phyloP scores from a whole-genome alignment of 1,140 invertebrate species.

The Ostrea denselamellosa region DNA sequence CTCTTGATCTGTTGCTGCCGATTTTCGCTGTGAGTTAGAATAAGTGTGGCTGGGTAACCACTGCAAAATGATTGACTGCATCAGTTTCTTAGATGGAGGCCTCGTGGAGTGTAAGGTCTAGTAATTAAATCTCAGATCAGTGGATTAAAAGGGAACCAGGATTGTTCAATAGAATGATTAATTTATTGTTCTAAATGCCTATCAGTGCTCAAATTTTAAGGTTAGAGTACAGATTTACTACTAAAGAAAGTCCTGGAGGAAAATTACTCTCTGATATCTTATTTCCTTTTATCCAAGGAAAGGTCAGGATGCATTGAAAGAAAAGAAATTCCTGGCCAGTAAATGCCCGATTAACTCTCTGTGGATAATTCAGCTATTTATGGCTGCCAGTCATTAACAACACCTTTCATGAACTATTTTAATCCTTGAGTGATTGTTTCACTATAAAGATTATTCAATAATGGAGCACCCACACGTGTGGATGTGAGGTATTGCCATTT shows the following conservation, averaged over 20 bases:
- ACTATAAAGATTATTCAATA: neutral
- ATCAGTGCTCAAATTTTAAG: too few species aligned
- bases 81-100: neutral
- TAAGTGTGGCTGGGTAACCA: too few species aligned
- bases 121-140: neutral
- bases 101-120: neutral
- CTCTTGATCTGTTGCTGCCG: too few species aligned
- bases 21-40: too few species aligned
- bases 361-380: neutral
- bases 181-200: neutral
- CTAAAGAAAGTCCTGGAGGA: neutral
- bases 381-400: neutral
- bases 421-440: neutral
- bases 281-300: neutral
- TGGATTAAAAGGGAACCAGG: neutral
- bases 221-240: neutral
- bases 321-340: neutral
- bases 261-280: neutral
- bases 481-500: neutral
- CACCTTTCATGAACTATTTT: slow-evolving; percentile 14
- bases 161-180: neutral
- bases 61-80: neutral
- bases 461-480: slow-evolving; percentile 3
- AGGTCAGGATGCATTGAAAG: neutral
- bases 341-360: neutral